A percentile compares a stretch with the other conserved stretches of the same genome.
These are phyloP conservation scores for Porites cylindrica DNA, from an alignment of 92 coral and sea anemone genomes.

Conservation along the genomic window DNA sequence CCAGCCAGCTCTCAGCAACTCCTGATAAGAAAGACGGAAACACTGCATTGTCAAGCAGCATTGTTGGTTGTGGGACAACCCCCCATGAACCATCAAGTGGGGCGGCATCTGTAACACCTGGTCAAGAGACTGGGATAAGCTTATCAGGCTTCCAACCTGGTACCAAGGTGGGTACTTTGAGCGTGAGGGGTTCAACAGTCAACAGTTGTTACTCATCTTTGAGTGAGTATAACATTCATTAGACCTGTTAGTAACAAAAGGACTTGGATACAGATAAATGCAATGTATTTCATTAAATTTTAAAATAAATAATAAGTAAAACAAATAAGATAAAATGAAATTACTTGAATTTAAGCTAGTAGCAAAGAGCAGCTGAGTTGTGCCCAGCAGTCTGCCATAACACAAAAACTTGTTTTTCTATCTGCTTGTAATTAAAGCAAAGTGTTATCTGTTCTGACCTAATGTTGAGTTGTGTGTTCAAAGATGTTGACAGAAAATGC, in stretches of 20 bases:
- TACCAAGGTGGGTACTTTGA: slow-evolving; percentile 1
- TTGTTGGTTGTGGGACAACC: neutral
- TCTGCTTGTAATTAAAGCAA: too few relatives aligned
- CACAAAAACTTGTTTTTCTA: too few relatives aligned
- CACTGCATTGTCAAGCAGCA: neutral
- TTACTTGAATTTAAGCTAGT: too few relatives aligned
- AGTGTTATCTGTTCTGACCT: neutral
- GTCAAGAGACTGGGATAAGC: neutral
- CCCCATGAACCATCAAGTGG: neutral
- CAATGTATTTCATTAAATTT: too few relatives aligned
- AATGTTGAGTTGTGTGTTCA: neutral
- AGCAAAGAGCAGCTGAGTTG: too few relatives aligned
- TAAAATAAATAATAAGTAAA: too few relatives aligned
- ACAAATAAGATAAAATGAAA: too few relatives aligned
- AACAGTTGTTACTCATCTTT: neutral
- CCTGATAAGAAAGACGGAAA: neutral
- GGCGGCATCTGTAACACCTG: neutral
- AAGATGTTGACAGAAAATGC: neutral
- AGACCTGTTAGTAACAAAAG: too few relatives aligned
- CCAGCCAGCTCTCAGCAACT: slow-evolving; percentile 2
- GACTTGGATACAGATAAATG: too few relatives aligned
- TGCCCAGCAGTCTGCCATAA: too few relatives aligned
- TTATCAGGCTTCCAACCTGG: slow-evolving; percentile 1
- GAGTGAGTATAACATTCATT: too few relatives aligned
- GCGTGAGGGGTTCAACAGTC: too few relatives aligned